Conservation (phyloP, 2,888 invertebrate genomes). For the Gortyna flavago region DNA sequence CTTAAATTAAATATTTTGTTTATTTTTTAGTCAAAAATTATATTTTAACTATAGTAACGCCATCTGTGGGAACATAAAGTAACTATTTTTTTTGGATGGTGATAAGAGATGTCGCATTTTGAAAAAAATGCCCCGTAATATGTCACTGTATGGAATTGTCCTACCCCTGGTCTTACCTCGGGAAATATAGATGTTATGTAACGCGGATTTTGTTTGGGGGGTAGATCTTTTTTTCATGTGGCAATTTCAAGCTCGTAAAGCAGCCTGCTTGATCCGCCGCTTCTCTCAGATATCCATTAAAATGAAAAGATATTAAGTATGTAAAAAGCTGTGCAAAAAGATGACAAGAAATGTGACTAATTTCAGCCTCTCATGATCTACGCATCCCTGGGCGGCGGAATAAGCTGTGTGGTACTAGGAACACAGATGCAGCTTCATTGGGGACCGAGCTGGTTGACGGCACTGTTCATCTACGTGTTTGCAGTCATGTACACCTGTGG, state of each 20-base stretch:
- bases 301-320: not conserved
- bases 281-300: not conserved
- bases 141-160: too few species aligned
- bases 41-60: too few species aligned
- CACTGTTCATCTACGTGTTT: conserved; percentile 74
- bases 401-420: conserved; percentile 75
- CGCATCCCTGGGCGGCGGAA: conserved; percentile 67
- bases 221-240: not conserved
- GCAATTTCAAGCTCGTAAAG: not conserved
- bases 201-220: not conserved
- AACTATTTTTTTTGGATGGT: too few species aligned
- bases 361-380: conserved; percentile 73
- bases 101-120: too few species aligned
- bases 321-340: not conserved
- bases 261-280: not conserved
- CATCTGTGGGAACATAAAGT: too few species aligned
- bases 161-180: too few species aligned
- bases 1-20: too few species aligned
- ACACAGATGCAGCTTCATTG: conserved; percentile 76
- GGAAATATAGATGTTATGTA: not conserved
- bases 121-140: too few species aligned
- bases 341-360: not conserved
- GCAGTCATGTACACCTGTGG: conserved; percentile 73
- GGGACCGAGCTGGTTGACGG: conserved; percentile 77
- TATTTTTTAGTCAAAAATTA: too few species aligned